Evolutionary conservation across 2,888 invertebrate genomes (phyloP).

Genomic region (Dexiosoma caninum): DNA sequence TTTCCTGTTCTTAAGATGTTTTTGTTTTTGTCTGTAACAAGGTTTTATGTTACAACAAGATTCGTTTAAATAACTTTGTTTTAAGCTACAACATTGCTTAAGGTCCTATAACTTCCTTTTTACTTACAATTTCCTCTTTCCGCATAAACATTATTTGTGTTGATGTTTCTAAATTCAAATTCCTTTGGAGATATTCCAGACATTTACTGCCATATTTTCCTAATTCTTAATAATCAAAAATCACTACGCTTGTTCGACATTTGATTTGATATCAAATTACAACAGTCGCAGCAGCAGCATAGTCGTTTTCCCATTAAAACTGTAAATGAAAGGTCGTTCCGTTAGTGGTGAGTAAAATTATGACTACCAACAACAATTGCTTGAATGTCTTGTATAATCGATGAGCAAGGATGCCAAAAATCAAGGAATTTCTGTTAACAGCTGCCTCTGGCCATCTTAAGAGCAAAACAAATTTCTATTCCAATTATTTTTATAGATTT

Average conservation of each 20-base stretch:
- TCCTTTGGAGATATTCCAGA: conserved; percentile 47
- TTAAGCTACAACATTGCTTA: background rate
- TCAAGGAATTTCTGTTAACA: conserved; percentile 45
- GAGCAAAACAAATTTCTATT: background rate
- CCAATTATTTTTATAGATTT: background rate
- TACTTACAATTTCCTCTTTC: background rate
- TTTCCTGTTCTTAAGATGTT: background rate
- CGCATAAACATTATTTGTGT: background rate
- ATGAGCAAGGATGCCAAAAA: background rate
- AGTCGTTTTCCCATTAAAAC: conserved; percentile 13
- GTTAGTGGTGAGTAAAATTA: conserved; percentile 53
- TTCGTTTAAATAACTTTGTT: background rate
- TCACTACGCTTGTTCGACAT: background rate
- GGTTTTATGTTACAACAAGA: background rate
- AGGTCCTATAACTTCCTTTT: background rate
- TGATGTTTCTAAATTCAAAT: conserved; percentile 51
- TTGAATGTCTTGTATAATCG: background rate
- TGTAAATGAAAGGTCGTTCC: conserved; percentile 50
- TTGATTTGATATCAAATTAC: background rate
- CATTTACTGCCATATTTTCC: conserved; percentile 28
- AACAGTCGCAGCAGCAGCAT: background rate
- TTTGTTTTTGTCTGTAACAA: background rate
- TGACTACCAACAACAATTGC: conserved; percentile 35
- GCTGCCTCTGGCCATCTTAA: conserved; percentile 29
- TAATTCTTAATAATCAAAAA: background rate